Evolutionary conservation across 2,888 invertebrate species (phyloP).

Genomic region (Acanthopleura granulata): DNA sequence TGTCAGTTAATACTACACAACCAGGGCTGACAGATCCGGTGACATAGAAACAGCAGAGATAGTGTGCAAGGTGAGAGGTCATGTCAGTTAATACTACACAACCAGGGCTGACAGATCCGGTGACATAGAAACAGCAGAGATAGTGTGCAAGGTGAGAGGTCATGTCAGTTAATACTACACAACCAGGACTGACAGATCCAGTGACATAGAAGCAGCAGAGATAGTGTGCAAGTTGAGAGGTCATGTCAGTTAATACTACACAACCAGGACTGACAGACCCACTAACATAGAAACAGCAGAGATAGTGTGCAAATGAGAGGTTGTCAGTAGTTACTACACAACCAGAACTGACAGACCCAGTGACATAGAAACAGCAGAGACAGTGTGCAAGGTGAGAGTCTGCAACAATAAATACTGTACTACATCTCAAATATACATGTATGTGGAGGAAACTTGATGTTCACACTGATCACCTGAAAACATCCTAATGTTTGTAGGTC

Average conservation of each 20-base stretch:
- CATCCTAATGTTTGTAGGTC: no score
- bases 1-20: no score
- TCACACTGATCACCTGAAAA: no score
- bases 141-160: constrained; percentile 12
- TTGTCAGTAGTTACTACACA: no score
- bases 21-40: background rate
- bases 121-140: background rate
- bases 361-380: background rate
- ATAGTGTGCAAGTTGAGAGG: constrained; percentile 6
- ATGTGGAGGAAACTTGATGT: no score
- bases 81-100: no score
- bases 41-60: background rate
- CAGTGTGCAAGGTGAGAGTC: constrained; percentile 15
- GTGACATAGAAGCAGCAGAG: background rate
- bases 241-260: no score
- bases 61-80: constrained; percentile 10
- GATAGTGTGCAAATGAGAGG: no score
- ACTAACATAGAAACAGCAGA: background rate
- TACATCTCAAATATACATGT: no score
- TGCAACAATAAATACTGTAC: no score
- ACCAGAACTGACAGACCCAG: background rate
- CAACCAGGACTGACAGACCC: background rate
- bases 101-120: background rate
- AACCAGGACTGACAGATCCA: background rate
- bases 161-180: no score